These are phyloP conservation scores for Cherax destructor DNA, from an alignment of 1,140 invertebrate species.

Conservation along the genomic window DNA sequence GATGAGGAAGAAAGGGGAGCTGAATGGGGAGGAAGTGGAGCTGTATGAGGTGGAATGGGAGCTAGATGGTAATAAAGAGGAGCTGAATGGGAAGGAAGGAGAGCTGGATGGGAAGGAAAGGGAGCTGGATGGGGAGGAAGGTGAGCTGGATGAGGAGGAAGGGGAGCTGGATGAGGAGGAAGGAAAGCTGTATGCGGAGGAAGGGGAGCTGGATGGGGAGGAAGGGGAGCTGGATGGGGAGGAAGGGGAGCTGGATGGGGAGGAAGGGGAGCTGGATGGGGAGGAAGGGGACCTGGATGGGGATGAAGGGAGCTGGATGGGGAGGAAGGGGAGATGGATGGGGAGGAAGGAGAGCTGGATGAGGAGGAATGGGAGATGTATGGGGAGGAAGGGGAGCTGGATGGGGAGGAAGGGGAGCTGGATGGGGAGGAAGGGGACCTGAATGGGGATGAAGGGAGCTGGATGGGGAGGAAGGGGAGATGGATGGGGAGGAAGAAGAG, in stretches of 20 bases:
- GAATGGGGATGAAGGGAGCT: neutral
- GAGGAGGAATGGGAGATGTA: neutral
- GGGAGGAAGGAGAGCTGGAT: neutral
- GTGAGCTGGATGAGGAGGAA: neutral
- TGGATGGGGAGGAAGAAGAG: neutral
- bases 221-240: too few species aligned
- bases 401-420: neutral
- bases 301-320: neutral
- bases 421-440: too few species aligned
- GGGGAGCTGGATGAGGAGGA: neutral
- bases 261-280: neutral
- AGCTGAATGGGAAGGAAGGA: neutral
- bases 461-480: neutral
- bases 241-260: neutral
- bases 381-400: neutral
- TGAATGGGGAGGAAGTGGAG: neutral
- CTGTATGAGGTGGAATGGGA: neutral
- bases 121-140: neutral
- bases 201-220: neutral
- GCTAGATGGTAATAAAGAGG: neutral
- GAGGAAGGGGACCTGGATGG: neutral
- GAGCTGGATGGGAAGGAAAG: neutral
- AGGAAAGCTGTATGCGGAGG: neutral
- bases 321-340: slow-evolving; percentile 3
- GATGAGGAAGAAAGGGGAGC: neutral